Evolutionary conservation across 2,113 vertebrate genomes (phyloP).

Genomic region (Acrocephalus kingi): DNA sequence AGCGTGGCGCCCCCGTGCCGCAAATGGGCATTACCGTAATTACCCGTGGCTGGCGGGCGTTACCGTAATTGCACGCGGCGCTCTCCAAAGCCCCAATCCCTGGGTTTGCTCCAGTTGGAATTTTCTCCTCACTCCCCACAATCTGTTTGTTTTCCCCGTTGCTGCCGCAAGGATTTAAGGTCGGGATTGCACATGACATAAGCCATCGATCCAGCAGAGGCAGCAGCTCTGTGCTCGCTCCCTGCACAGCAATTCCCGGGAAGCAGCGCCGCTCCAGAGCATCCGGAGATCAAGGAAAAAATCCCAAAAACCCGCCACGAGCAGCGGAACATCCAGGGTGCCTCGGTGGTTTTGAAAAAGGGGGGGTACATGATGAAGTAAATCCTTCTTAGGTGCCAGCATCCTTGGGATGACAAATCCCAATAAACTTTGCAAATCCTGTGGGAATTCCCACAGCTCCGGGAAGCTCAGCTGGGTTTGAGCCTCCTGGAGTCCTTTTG

Average conservation of each 20-base stretch:
- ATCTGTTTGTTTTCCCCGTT: slow-evolving; percentile 15
- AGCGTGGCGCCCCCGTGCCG: not conserved
- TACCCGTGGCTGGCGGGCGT: not conserved
- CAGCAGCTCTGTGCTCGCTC: not conserved
- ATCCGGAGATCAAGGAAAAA: not conserved
- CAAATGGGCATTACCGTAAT: not conserved
- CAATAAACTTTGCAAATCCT: not conserved
- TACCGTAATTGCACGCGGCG: not conserved
- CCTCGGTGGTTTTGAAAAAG: not conserved
- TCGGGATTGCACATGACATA: not conserved
- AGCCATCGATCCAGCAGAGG: slow-evolving; percentile 27
- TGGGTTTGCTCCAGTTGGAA: not conserved
- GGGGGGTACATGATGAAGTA: not conserved
- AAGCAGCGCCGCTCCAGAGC: not conserved
- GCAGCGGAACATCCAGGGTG: not conserved
- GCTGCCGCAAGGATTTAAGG: not conserved
- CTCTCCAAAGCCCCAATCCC: not conserved
- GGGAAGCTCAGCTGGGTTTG: not conserved
- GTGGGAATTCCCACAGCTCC: not conserved
- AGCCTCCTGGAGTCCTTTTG: fast-evolving
- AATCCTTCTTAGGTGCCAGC: not conserved
- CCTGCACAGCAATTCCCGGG: not conserved
- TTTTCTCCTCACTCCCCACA: not conserved
- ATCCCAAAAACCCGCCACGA: fast-evolving
- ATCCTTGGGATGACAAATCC: not conserved